A percentile compares a stretch with the other conserved stretches of the same genome.
Conservation (phyloP, 2,888 invertebrate species). For the Melieria crassipennis region DNA sequence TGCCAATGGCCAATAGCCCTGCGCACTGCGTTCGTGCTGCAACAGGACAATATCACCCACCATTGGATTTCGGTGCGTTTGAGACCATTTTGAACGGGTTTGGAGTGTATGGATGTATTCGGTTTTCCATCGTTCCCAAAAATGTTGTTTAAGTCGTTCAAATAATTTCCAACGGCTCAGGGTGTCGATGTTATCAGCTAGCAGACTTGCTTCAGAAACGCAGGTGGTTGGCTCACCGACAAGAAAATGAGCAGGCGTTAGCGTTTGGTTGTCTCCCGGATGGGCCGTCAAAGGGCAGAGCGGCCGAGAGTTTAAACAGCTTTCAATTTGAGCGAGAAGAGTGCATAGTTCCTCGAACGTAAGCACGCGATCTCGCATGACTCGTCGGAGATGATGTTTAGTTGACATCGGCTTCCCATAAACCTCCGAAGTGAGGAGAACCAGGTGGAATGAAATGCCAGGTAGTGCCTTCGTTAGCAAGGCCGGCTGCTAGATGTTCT, state of each 20-base stretch:
- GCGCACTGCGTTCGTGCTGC: conserved; percentile 32
- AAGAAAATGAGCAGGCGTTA: conserved; percentile 32
- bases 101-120: conserved; percentile 33
- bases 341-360: conserved; percentile 28
- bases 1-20: conserved; percentile 47
- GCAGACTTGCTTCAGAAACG: conserved; percentile 11
- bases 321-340: conserved; percentile 25
- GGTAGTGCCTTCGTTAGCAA: conserved; percentile 14
- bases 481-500: conserved; percentile 11
- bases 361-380: not conserved
- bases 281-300: conserved; percentile 25
- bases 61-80: conserved; percentile 13
- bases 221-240: conserved; percentile 23
- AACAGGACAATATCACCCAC: conserved; percentile 31
- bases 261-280: conserved; percentile 8
- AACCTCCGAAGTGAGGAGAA: conserved; percentile 27
- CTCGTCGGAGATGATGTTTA: conserved; percentile 23
- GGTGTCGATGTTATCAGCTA: conserved; percentile 20
- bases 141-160: conserved; percentile 35
- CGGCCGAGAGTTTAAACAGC: conserved; percentile 29
- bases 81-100: conserved; percentile 14
- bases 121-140: conserved; percentile 36
- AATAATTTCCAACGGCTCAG: conserved; percentile 21
- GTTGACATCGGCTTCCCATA: conserved; percentile 19
- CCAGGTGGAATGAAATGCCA: conserved; percentile 30